phyloP scores from a whole-genome alignment of 2,113 vertebrate genomes.

The Vimba vimba region DNA sequence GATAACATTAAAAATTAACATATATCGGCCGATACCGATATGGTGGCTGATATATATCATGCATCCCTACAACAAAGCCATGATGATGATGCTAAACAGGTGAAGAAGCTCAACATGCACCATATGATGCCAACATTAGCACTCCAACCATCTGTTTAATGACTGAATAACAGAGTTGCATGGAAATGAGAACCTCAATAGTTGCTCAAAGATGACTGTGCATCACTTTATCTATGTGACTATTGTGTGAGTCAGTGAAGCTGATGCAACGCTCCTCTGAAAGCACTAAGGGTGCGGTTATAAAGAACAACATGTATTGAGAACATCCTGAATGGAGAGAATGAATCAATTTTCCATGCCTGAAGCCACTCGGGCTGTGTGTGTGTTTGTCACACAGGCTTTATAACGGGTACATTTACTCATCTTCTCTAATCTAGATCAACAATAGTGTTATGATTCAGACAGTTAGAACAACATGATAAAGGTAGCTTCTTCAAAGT shows the following conservation, averaged over 20 bases:
- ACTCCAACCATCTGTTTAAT: background rate
- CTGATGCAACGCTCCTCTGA: background rate
- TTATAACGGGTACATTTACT: conserved; percentile 11
- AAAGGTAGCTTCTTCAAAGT: background rate
- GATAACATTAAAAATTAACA: too few relatives aligned
- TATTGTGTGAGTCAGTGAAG: background rate
- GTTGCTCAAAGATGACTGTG: background rate
- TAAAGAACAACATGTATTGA: background rate
- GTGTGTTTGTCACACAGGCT: background rate
- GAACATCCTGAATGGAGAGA: conserved; percentile 1
- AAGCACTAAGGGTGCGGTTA: conserved; percentile 27
- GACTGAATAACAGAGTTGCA: background rate
- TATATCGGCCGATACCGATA: too few relatives aligned
- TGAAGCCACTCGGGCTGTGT: background rate
- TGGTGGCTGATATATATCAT: too few relatives aligned
- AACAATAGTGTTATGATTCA: background rate
- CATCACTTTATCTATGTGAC: background rate
- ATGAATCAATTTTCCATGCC: conserved; percentile 20
- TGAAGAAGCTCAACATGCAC: background rate
- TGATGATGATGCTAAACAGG: too few relatives aligned
- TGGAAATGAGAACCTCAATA: background rate
- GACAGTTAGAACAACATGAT: background rate
- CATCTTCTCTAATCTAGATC: conserved; percentile 24
- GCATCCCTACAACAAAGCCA: too few relatives aligned
- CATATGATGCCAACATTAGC: background rate